Evolutionary conservation across 2,888 invertebrate species (phyloP), one percentile per base, ranked within the genome.

Genomic region (Ommatoiulus sabulosus): DNA sequence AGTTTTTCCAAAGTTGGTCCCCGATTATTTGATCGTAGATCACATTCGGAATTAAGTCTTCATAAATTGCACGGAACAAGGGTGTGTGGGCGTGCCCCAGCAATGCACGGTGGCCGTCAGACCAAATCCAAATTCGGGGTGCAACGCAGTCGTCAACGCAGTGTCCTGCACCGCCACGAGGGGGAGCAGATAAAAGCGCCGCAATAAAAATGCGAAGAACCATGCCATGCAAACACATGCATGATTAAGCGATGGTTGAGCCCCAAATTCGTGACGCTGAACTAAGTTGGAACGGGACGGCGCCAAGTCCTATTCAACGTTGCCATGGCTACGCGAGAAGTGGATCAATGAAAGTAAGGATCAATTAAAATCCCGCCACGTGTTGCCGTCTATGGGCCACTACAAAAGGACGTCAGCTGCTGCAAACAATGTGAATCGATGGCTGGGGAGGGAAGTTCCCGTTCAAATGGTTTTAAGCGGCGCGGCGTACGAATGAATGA

Each of bases 371-470:
- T 80, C 80, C 80, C 35, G 80, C 80, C 80, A 80, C 80, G 80
- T 80, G 80, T 80, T 80, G 80, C 80, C 80, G 80, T 80, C 80
- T 80, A 80, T 80, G 80, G 80, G 35, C 80, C 80, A 24, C 80
- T 80, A 80, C 80, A 80, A 80, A 80, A 43, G 80, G 80, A 80
- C 80, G 80, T 80, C 80, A 80, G 80, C 80, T 80, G 80, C 80
- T 80, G 80, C 80, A 80, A 80, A 80, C 80, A 80, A 80, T 80
- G 80, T 15, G 35, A 80, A 80, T 80, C 80, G 80, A 80, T 80
- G 80, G 80, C 8, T 24, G 7, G 80, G 80, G 80, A 80, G 80
- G 35, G 80, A 35, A 43, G 80, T 3, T 12, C n/a, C 24, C 72
- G 24, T 52, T 52, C 52, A 52, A 52, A 72, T 72, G 72, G 72